phyloP scores from a whole-genome alignment of 1,140 invertebrate genomes.

The Diabrotica undecimpunctata region DNA sequence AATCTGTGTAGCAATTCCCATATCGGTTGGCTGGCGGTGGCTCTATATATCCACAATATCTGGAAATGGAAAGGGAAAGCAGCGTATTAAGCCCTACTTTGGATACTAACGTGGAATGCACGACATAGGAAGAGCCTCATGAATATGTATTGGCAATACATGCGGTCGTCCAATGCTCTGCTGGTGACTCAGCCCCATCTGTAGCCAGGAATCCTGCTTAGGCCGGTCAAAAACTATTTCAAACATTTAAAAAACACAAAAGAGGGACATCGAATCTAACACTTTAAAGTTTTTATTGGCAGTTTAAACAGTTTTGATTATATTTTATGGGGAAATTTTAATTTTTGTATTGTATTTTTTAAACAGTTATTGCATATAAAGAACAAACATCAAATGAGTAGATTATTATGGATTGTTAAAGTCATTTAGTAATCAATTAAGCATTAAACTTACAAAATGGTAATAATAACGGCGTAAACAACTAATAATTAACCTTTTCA shows the following conservation, averaged over 20 bases:
- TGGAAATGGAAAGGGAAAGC: conserved; percentile 20
- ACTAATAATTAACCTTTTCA: too few relatives aligned
- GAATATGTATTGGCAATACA: conserved; percentile 31
- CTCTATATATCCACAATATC: conserved; percentile 11
- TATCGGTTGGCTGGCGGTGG: background rate
- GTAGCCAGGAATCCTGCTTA: conserved; percentile 2
- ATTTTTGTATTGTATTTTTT: too few relatives aligned
- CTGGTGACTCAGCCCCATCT: conserved; percentile 35
- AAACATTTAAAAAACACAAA: background rate
- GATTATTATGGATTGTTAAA: too few relatives aligned
- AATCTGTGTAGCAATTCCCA: background rate
- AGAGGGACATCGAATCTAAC: too few relatives aligned
- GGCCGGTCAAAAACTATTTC: background rate
- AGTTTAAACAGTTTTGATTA: too few relatives aligned
- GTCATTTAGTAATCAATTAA: too few relatives aligned
- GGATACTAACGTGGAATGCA: conserved; percentile 17
- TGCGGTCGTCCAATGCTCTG: conserved; percentile 14
- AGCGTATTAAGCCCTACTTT: conserved; percentile 12
- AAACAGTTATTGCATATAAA: too few relatives aligned
- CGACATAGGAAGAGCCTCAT: conserved; percentile 25
- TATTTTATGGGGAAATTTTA: too few relatives aligned
- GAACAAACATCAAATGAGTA: too few relatives aligned
- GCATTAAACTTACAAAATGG: too few relatives aligned
- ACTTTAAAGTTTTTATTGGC: too few relatives aligned
- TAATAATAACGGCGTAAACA: too few relatives aligned